Base-by-base conservation (phyloP, 1,140 invertebrate species). In the Drosophila kepulauana region DNA sequence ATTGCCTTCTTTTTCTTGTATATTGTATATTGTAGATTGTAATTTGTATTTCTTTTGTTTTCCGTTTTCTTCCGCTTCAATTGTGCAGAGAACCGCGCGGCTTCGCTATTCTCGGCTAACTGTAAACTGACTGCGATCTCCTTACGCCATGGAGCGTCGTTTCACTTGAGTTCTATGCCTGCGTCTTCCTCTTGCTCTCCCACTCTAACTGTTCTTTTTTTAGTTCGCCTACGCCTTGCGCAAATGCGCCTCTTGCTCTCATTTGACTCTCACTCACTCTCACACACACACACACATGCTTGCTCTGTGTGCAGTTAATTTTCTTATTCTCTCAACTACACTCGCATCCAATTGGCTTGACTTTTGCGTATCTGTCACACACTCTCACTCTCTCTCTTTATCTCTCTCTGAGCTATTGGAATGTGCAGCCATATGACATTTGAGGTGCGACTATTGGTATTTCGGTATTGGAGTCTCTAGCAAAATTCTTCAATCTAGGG, bases 61-160 rank as follows among this genome's bases (percentile, higher is more conserved):
- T 20, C 16, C 5, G 7, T 56, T 81, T 41, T 67, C 6, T 52
- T 66, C 59, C 80, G 52, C 30, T 75, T 38, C 46, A 56, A 38
- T 61, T 7, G 15, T 5, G 11, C n/a, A 28, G 8, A 63, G 46
- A 66, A 85, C 89, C 79, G 67, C 62, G 52, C 85, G 62, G 64
- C 73, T 89, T 71, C 73, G 74, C 76, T 84, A 81, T 71, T 78
- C 90, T 79, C 82, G 72, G 64, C 67, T 63, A 76, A 91, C 89
- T 91, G 79, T 49, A 63, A 63, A 73, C 67, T 62, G 49, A 5
- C 35, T 13, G 58, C 58, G 70, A 75, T 77, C 69, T 62, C 41
- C 58, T 80, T 59, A 1, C 52, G 61, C 75, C 56, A 5, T 41
- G 41, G 8, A 52, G 30, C 41, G 28, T 16, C 43, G 54, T 41